Evolutionary conservation across 1,140 invertebrate genomes (phyloP), one percentile per base, ranked within the genome.

Genomic region (Musca domestica): DNA sequence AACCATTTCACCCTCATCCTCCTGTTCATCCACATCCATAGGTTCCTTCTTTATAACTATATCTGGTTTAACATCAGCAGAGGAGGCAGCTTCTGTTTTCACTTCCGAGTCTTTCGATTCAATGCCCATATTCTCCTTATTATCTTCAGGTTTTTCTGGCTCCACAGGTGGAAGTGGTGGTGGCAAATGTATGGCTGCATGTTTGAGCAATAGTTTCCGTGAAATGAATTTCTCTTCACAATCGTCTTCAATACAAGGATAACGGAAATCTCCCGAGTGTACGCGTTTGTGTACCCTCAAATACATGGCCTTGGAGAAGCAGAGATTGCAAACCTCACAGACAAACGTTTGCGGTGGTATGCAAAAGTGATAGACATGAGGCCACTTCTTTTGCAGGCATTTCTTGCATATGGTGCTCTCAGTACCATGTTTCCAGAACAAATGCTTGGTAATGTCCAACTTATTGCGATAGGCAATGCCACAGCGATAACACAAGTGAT

Each of bases 361-460:
- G 76, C 93, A 95, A 76, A 94, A 95, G 76, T 95, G 93, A 83
- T 94, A 95, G 10, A 94, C 90, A 81, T 94, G 92, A 0, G 91
- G 91, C 93, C 93, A 95, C 72, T 93, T 93, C 75, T 94, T 94
- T 71, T 94, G 91, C 4, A 93, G 77, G 82, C 93, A 95, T 74
- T 87, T 89, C 80, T 93, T 93, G 78, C 93, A 95, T 4, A 90
- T 81, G 2, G 92, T 88, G 83, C 92, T 93, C 76, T 94, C 92
- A 4, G 92, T 94, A 14, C 92, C 92, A 79, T 95, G 92, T 78
- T 95, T 95, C 93, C 92, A 95, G 77, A 93, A 94, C 47, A 94
- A 82, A 84, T 95, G 92, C 74, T 92, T 92, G 41, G 89, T 92
- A 61, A 94, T 94, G 74, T 94, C 92, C 47, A 89, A 89, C 79